A percentile compares a stretch with the other conserved stretches of the same genome.
Evolutionary conservation across 2,797 vertebrate genomes (phyloP).

Genomic region (Sciurus vulgaris): DNA sequence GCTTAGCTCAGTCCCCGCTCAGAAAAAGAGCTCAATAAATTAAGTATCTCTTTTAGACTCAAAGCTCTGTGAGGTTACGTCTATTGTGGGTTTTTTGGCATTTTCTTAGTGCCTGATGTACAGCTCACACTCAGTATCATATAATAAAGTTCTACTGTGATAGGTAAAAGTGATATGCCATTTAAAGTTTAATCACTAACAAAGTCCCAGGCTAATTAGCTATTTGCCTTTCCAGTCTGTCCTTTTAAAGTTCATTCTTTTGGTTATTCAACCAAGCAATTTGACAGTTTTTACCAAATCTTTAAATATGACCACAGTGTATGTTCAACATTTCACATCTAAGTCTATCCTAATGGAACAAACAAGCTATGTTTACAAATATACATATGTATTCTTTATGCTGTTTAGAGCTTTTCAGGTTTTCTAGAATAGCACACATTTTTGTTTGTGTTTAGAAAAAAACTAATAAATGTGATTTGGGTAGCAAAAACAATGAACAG

Average conservation of each 20-base stretch:
- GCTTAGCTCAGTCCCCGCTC: neutral
- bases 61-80: neutral
- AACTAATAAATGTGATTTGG: neutral
- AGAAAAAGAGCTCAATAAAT: neutral
- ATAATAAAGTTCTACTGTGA: neutral
- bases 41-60: neutral
- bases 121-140: neutral
- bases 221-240: slow-evolving; percentile 10
- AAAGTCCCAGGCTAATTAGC: neutral
- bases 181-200: neutral
- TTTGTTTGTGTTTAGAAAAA: neutral
- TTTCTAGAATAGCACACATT: neutral
- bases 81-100: neutral
- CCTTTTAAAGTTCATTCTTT: neutral
- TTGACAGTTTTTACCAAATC: neutral
- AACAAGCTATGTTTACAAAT: neutral
- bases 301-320: neutral
- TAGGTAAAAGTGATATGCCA: neutral
- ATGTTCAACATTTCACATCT: neutral
- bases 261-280: neutral
- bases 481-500: neutral
- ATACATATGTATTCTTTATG: neutral
- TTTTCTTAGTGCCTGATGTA: neutral
- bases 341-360: slow-evolving; percentile 6
- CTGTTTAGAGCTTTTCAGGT: neutral